Base-by-base conservation (phyloP, 2,888 invertebrate genomes). In the Charanyca ferruginea region DNA sequence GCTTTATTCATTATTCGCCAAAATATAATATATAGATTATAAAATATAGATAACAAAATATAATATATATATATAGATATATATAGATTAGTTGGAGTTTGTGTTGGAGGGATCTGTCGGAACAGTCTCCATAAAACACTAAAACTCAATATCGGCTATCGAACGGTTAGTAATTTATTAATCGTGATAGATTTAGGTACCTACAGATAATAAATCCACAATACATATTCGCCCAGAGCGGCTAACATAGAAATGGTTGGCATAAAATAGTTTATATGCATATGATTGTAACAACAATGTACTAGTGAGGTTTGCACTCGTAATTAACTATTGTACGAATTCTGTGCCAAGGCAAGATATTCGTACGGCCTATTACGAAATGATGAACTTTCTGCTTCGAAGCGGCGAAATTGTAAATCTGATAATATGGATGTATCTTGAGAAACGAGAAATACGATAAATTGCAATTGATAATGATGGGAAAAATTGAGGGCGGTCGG, bases 301-400 rank as follows among this genome's bases (percentile, higher is more conserved):
- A n/a, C 54, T 44, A 61, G 25, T 63, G 68, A 60, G 53, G 75
- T 71, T 76, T 77, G 77, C 79, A 73, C 66, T 63, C 42, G 13
- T 87, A 88, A 89, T 89, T 88, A 87, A 79, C 80, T 83, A 88
- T 88, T 90, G 85, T 88, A 84, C 83, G 81, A 85, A 89, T 90
- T 87, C 86, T 84, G 85, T 85, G 90, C 84, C 90, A 91, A 90
- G 90, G 90, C 69, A 57, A 82, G 52, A 74, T 70, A 71, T 69
- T 68, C 66, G 51, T 53, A 41, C 68, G 54, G 75, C 71, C 55
- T 77, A 70, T 83, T 83, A 52, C 67, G 72, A 75, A 79, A 85
- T 70, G 68, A 70, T 83, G 80, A 83, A 83, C 83, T 85, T 85
- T 75, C 67, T 70, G 57, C 44, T 51, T 41, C 35, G 45, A 49